Evolutionary conservation across 2,797 vertebrate genomes (phyloP).

Genomic region (Meriones psammophilus): DNA sequence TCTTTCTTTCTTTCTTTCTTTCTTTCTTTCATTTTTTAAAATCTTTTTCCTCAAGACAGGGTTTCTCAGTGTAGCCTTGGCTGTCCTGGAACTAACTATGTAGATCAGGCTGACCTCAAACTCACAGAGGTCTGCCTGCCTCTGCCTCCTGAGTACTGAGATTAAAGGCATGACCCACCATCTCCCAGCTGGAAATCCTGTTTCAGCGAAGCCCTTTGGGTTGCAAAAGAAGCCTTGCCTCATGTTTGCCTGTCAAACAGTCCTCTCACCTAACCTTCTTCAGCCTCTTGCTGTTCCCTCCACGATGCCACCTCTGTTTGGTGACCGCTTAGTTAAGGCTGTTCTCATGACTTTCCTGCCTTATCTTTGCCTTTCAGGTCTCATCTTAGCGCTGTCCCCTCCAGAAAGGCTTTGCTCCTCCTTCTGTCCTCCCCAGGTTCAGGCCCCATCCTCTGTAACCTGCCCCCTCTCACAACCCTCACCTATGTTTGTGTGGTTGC

Average conservation of each 20-base stretch:
- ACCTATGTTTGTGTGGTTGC: neutral
- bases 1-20: neutral
- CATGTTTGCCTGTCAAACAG: neutral
- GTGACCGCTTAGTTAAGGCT: too few relatives aligned
- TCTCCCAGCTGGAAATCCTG: neutral
- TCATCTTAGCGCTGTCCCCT: neutral
- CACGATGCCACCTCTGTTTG: neutral
- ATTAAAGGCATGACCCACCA: neutral
- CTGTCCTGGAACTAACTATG: neutral
- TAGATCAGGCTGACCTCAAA: neutral
- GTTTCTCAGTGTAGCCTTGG: neutral
- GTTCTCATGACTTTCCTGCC: neutral
- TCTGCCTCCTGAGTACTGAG: neutral
- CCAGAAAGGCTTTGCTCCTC: neutral
- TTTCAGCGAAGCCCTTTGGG: neutral
- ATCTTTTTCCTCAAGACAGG: neutral
- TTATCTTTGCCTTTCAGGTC: neutral
- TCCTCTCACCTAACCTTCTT: neutral
- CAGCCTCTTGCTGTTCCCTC: neutral
- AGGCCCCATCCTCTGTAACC: neutral
- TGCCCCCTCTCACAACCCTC: neutral
- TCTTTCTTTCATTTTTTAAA: fast-evolving
- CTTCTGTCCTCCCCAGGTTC: neutral
- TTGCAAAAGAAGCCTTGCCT: neutral
- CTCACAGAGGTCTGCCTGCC: neutral